Conservation (phyloP, 2,113 vertebrate genomes). For the Odobenus rosmarus region DNA sequence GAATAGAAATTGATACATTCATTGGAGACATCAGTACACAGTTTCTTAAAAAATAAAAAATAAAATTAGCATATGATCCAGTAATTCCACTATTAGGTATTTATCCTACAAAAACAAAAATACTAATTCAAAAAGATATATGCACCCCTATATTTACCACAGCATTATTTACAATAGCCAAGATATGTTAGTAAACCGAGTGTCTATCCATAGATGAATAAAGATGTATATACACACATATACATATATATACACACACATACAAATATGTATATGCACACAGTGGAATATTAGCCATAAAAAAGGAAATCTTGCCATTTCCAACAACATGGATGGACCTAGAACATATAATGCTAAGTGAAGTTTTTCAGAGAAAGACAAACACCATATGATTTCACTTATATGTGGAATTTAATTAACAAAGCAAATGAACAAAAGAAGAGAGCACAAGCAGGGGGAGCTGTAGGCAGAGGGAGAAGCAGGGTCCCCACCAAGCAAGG, state of each 20-base stretch:
- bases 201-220: neutral
- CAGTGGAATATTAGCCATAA: neutral
- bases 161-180: neutral
- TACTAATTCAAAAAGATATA: neutral
- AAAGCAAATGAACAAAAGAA: neutral
- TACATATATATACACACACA: neutral
- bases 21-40: neutral
- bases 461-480: no score
- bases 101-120: neutral
- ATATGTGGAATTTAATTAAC: neutral
- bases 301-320: neutral
- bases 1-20: neutral
- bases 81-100: neutral
- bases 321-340: neutral
- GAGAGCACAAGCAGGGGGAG: no score
- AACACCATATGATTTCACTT: neutral
- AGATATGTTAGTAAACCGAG: neutral
- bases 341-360: neutral
- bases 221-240: neutral
- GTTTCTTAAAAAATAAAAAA: neutral
- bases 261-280: neutral
- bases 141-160: neutral
- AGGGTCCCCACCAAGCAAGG: no score
- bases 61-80: neutral
- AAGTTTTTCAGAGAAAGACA: neutral